These are phyloP conservation scores for Melitaea athalia DNA, from an alignment of 2,888 invertebrate species.

Conservation along the genomic window DNA sequence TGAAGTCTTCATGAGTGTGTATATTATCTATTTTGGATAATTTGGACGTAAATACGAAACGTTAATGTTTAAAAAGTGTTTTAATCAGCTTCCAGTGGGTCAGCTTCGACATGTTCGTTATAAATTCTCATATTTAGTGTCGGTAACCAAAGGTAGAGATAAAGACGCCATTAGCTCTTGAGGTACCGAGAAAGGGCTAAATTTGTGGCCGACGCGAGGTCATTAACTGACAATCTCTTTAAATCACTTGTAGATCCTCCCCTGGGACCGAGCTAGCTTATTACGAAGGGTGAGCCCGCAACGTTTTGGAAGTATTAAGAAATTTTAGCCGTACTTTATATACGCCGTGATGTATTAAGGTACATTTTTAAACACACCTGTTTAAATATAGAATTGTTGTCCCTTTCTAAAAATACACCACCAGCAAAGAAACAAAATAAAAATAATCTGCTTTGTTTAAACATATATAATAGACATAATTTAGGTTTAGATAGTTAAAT, in stretches of 20 bases:
- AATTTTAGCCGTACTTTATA: conserved; percentile 56
- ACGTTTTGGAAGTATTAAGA: conserved; percentile 64
- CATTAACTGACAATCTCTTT: conserved; percentile 78
- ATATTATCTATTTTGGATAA: no score
- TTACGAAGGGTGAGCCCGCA: conserved; percentile 64
- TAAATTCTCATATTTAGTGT: conserved; percentile 44
- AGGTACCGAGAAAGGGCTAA: conserved; percentile 65
- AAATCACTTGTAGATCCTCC: conserved; percentile 77
- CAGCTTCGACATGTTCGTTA: conserved; percentile 27
- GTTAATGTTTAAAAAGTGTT: conserved; percentile 24
- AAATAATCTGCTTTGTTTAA: not conserved
- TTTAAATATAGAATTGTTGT: conserved; percentile 3
- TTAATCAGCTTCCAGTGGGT: conserved; percentile 29
- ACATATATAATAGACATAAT: conserved; percentile 13
- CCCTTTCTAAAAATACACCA: not conserved
- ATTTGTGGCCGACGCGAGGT: conserved; percentile 69
- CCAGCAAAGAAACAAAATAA: no score
- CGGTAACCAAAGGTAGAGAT: conserved; percentile 46
- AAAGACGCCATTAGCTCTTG: conserved; percentile 54
- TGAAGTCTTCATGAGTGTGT: no score
- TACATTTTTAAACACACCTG: conserved; percentile 24
- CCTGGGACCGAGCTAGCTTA: conserved; percentile 62
- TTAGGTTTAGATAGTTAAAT: no score
- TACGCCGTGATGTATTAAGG: conserved; percentile 39
- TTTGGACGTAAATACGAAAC: conserved; percentile 3